Base-by-base conservation (phyloP, 2,797 vertebrate species). In the Cyprinodon diabolis region DNA sequence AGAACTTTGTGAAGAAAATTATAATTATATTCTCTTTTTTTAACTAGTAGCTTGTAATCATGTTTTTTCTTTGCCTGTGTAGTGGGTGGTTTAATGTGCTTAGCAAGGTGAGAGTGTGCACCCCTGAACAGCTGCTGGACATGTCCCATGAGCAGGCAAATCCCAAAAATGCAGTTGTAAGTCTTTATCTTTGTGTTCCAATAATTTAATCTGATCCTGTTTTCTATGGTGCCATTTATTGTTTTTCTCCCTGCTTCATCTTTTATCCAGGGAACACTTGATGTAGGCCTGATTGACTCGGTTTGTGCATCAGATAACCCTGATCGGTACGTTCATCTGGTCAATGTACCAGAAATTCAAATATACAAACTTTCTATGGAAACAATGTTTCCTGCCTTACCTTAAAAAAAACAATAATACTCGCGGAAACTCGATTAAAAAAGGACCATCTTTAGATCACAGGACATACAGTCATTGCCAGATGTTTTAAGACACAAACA, bases 121-220 rank as follows among this genome's bases (percentile, higher is more conserved):
- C 95, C 5, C 93, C 94, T 0, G 95, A 96, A 85, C 95, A 96
- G 89, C 92, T 96, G 77, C 81, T 95, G 85, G 95, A 96, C 82
- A 96, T 96, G 96, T 95, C 95, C 13, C 95, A 96, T 45, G 96
- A 96, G 72, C 95, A 96, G 89, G 96, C 96, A 76, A 96, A 96
- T 90, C 96, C 96, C 8, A 96, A 96, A 91, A 96, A 96, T 37
- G 96, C 96, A 54, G 95, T 96, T 94, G 95, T 96, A 68, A 93
- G 95, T 92, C 10, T 66, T 55, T 10, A 14, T 45, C 72, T 52
- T 75, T 37, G 57, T 11, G 1, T 77, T 35, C 19, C 25, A 25
- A 12, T n/a, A 12, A 71, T 23, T 37, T 47, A 1, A 70, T 60
- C 35, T 9, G 19, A 73, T 51, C 8, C 40, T 60, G 8, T 35